Base-by-base conservation (phyloP, 2,113 vertebrate species). In the Numenius arquata region DNA sequence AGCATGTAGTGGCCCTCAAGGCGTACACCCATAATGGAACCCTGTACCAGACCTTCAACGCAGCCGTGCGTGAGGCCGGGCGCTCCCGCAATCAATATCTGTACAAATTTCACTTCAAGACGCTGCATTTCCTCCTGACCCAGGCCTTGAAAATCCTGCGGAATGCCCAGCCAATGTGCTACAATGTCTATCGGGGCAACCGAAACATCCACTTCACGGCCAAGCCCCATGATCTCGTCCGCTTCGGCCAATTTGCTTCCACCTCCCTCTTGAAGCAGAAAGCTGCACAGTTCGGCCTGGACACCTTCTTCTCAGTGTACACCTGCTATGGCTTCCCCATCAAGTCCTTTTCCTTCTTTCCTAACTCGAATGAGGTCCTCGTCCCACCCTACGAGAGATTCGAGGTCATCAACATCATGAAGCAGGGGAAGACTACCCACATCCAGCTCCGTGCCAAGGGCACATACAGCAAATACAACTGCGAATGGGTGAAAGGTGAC, bases 341-440 rank as follows among this genome's bases (percentile, higher is more conserved):
- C 71, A 23, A 15, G 32, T 53, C 87, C 27, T 97, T 97, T 56
- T 98, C 98, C 56, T 88, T 68, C 45, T 97, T 89, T 73, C 97
- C 96, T 1, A 18, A 27, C 8, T 96, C 98, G 65, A 95, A 98
- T 8, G 97, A 98, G 50, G 92, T 98, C 11, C 96, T 98, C 36
- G 97, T 98, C 48, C 96, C 94, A 0, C 97, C 98, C 36, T 97
- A 89, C 1, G 97, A 98, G 89, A 92, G 40, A 25, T 98, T 98
- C 67, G 48, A 71, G 34, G 97, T 98, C 48, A 43, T 82, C 53
- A 16, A 76, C 0, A 58, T 85, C 55, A 21, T 73, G 38, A 62
- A 4, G 0, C 4, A 34, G 1, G 63, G 36, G 12, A 50, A 73
- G 5, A 72, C 67, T 0, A 11, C 50, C 18, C 20, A 48, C 36